Evolutionary conservation across 2,888 invertebrate species (phyloP).

Genomic region (Ornithoptera alexandrae): DNA sequence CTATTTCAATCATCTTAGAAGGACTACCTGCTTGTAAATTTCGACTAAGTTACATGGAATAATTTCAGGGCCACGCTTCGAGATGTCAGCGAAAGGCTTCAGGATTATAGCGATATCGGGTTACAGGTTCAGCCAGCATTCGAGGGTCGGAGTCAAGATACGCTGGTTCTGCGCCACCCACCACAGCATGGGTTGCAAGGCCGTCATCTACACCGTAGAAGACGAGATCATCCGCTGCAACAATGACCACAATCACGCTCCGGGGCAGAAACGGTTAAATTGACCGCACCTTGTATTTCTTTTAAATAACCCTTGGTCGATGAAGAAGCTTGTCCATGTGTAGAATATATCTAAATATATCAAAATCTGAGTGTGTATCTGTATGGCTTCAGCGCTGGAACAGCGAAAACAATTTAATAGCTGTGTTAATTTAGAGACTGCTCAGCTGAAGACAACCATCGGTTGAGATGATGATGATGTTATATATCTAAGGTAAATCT

Average conservation of each 20-base stretch:
- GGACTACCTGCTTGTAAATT: too few species aligned
- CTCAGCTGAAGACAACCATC: too few species aligned
- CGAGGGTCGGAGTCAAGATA: constrained; percentile 30
- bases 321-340: too few species aligned
- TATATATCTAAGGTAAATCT: too few species aligned
- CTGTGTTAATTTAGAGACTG: too few species aligned
- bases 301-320: too few species aligned
- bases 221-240: constrained; percentile 36
- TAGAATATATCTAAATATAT: too few species aligned
- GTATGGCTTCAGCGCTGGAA: too few species aligned
- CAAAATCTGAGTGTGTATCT: too few species aligned
- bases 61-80: constrained; percentile 11
- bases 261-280: neutral
- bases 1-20: too few species aligned
- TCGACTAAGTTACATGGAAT: neutral
- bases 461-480: too few species aligned
- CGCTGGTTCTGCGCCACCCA: constrained; percentile 44
- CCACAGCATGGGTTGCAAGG: constrained; percentile 40
- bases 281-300: neutral
- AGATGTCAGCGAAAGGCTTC: constrained; percentile 15
- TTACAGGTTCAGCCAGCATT: constrained; percentile 36
- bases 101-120: constrained; percentile 22
- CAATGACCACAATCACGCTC: constrained; percentile 38
- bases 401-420: too few species aligned
- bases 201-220: constrained; percentile 38